Evolutionary conservation across 2,113 vertebrate genomes (phyloP), one percentile per base, ranked within the genome.

Genomic region (Archilochus colubris): DNA sequence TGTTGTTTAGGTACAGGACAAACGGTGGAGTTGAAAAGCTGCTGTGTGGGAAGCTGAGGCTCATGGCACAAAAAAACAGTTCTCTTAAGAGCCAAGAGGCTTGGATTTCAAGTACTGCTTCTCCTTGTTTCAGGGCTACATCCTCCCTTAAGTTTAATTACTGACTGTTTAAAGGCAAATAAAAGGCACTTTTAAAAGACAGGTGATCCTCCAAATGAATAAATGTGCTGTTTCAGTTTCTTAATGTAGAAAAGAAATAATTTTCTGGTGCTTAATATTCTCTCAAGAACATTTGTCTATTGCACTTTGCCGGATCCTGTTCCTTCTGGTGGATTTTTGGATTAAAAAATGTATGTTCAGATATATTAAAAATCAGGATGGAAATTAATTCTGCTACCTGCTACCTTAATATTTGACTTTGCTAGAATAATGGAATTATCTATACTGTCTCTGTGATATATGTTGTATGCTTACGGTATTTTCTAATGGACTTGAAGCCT

Each of bases 141-240:
- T 86, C 82, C 53, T 97, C 38, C 88, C 76, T 93, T 94, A 96
- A 96, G 88, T 95, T 97, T 96, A 95, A 92, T 93, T 73, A 80
- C 84, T 96, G 94, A 66, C 72, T 94, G 9, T 63, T 20, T 38
- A 33, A 88, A 43, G 38, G 69, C 36, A 82, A 87, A 84, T 73
- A 72, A 84, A 96, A 57, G 58, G 46, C 64, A 61, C 84, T 82
- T 89, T 72, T 53, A 95, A 88, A 97, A 88, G 55, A 91, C 94
- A 96, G 84, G 44, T 86, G 79, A 78, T 92, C 94, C 55, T 85
- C 75, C 91, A 95, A 96, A 92, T 95, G 92, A 97, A 93, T 81
- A 95, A 96, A 88, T 51, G 44, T 10, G 12, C 20, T 46, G 27
- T 86, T 94, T 88, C 23, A 51, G 5, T 62, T 64, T 66, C 10